phyloP scores from a whole-genome alignment of 2,113 vertebrate species.

The Antechinus flavipes region DNA sequence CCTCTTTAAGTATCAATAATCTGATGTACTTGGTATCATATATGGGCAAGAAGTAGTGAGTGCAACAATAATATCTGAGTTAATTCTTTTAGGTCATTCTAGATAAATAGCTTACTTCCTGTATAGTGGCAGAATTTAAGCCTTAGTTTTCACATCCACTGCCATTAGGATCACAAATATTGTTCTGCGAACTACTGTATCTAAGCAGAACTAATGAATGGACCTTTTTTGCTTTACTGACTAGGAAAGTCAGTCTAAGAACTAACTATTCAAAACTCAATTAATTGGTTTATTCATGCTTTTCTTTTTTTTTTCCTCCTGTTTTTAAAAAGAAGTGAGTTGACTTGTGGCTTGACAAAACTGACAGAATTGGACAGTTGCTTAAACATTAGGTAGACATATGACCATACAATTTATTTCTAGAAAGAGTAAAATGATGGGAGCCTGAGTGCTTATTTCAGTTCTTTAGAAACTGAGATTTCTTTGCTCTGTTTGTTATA shows the following conservation, averaged over 20 bases:
- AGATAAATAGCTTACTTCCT: constrained; percentile 2
- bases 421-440: constrained; percentile 6
- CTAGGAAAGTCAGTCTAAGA: background rate
- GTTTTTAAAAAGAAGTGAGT: background rate
- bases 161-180: background rate
- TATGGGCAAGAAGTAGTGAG: background rate
- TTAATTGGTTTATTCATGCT: background rate
- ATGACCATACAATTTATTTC: background rate
- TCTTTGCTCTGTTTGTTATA: constrained; percentile 15
- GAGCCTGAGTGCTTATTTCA: background rate
- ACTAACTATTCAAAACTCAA: background rate
- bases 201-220: background rate
- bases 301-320: background rate
- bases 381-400: background rate
- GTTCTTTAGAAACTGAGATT: background rate
- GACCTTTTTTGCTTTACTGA: background rate
- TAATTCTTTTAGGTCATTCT: background rate
- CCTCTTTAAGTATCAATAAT: background rate
- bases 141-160: background rate
- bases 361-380: background rate
- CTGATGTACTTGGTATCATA: background rate
- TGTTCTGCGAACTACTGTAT: background rate
- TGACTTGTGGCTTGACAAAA: background rate
- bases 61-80: background rate
- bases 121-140: background rate